phyloP scores from a whole-genome alignment of 2,797 vertebrate genomes.

The Gallirallus australis region DNA sequence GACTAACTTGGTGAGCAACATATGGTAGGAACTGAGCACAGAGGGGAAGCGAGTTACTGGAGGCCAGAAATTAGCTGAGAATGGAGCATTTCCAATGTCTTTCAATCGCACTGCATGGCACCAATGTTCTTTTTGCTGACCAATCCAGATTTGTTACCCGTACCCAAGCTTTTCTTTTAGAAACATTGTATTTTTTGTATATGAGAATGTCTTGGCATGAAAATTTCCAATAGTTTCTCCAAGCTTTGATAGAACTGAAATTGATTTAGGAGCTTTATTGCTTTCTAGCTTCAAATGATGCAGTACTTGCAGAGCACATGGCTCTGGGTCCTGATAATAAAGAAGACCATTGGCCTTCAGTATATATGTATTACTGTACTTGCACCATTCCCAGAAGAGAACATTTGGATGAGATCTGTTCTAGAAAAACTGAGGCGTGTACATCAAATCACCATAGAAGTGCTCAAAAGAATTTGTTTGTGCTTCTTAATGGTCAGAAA shows the following conservation, averaged over 20 bases:
- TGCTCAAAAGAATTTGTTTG: not conserved
- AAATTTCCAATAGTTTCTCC: not conserved
- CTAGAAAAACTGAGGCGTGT: not conserved
- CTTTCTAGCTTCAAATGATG: slow-evolving; percentile 20
- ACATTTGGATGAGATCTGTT: not conserved
- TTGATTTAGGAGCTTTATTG: slow-evolving; percentile 9
- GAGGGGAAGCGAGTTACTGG: slow-evolving; percentile 26
- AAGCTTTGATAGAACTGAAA: not conserved
- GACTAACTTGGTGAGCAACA: slow-evolving; percentile 39
- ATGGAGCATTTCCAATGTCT: not conserved
- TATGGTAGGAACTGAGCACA: slow-evolving; percentile 16
- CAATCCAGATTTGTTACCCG: not conserved
- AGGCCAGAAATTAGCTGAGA: slow-evolving; percentile 34
- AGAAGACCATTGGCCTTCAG: not conserved
- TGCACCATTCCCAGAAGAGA: not conserved
- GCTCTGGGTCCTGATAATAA: not conserved
- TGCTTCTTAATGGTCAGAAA: not conserved
- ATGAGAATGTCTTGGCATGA: not conserved
- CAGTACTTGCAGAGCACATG: not conserved
- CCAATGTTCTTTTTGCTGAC: not conserved
- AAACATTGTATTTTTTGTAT: not conserved
- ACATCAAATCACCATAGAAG: not conserved
- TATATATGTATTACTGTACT: not conserved
- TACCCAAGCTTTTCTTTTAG: not conserved
- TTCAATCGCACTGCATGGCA: not conserved